Percentiles rank a stretch among this genome's conserved stretches.
These are phyloP conservation scores for Onthophagus taurus DNA, from an alignment of 1,140 invertebrate species.

Conservation along the genomic window DNA sequence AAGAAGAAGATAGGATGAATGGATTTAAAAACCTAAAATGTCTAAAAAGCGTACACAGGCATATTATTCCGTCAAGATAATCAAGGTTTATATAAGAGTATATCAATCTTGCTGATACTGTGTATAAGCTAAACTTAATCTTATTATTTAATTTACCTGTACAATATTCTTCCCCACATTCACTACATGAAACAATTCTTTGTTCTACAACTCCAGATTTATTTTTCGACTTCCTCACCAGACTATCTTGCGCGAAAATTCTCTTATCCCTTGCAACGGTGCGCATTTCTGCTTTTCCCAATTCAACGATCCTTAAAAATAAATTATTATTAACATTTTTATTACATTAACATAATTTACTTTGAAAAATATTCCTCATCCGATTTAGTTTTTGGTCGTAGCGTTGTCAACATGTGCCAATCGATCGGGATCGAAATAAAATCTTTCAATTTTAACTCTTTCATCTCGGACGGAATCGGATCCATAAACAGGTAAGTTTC, in stretches of 20 bases:
- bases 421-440: constrained; percentile 79
- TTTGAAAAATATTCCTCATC: constrained; percentile 85
- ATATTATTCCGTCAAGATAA: not conserved
- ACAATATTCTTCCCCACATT: constrained; percentile 81
- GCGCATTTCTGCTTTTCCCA: constrained; percentile 65
- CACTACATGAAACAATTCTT: constrained; percentile 58
- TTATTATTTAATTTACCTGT: constrained; percentile 44
- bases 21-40: no score
- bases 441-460: constrained; percentile 63
- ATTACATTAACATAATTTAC: constrained; percentile 35
- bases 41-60: not conserved
- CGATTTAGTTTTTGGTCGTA: constrained; percentile 67
- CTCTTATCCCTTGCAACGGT: constrained; percentile 56
- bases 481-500: constrained; percentile 62
- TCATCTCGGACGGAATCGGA: constrained; percentile 76
- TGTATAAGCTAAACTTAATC: not conserved
- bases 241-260: constrained; percentile 47
- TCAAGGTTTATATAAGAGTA: not conserved
- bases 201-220: constrained; percentile 70
- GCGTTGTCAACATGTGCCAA: constrained; percentile 84
- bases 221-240: constrained; percentile 65
- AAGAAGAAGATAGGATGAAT: no score
- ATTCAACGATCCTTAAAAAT: constrained; percentile 56
- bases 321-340: not conserved
- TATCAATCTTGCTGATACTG: not conserved